phyloP scores from a whole-genome alignment of 1,140 invertebrate genomes.

The Bicyclus anynana region DNA sequence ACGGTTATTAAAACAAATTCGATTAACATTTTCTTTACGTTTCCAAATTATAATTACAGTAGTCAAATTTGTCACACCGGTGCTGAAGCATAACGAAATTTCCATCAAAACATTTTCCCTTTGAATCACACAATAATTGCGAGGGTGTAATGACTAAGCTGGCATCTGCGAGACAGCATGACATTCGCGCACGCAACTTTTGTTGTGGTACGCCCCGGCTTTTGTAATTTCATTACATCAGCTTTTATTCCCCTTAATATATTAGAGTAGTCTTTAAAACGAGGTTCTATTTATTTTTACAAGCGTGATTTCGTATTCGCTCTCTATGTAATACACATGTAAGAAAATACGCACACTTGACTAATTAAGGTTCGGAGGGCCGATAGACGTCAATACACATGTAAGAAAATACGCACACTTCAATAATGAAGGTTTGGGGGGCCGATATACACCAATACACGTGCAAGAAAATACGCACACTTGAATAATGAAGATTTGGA shows the following conservation, averaged over 20 bases:
- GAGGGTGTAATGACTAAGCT: conserved; percentile 21
- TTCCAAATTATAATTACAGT: not conserved
- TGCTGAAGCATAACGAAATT: not conserved
- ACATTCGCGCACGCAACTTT: conserved; percentile 22
- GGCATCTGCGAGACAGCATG: conserved; percentile 20
- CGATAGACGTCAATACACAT: too few relatives aligned
- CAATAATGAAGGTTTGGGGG: too few relatives aligned
- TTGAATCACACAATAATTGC: conserved; percentile 19
- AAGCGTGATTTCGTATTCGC: not conserved
- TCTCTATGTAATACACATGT: too few relatives aligned
- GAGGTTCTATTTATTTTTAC: conserved; percentile 2
- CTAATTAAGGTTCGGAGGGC: too few relatives aligned
- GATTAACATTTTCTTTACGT: not conserved
- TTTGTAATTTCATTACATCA: conserved; percentile 9
- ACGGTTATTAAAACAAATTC: not conserved
- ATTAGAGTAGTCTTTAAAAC: not conserved
- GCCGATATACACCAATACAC: too few relatives aligned
- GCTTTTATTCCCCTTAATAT: not conserved
- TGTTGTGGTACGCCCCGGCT: conserved; percentile 1
- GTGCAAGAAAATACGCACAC: too few relatives aligned
- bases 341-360: too few relatives aligned
- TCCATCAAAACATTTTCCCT: conserved; percentile 12
- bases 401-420: too few relatives aligned
- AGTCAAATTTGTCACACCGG: not conserved
- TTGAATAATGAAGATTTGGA: too few relatives aligned